Conservation (phyloP, 2,888 invertebrate species). For the Anorthoa munda region DNA sequence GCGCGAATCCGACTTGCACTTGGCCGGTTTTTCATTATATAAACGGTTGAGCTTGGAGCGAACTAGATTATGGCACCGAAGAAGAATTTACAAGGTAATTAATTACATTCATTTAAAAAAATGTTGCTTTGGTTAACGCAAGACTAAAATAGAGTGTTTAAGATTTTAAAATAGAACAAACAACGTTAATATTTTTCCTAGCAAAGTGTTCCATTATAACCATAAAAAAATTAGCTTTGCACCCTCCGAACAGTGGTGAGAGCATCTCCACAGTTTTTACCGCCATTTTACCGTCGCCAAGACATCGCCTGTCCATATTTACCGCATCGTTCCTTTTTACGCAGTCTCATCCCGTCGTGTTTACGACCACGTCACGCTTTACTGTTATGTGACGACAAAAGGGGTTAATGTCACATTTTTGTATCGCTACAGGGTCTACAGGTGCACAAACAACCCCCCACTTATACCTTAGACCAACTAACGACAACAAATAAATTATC, state of each 20-base stretch:
- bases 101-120: neutral
- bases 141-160: neutral
- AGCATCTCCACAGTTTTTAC: slow-evolving; percentile 76
- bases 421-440: slow-evolving; percentile 75
- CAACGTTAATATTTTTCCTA: slow-evolving; percentile 2
- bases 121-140: neutral
- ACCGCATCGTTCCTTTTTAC: slow-evolving; percentile 88
- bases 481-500: slow-evolving; percentile 57
- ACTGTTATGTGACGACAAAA: slow-evolving; percentile 84
- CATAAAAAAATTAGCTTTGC: slow-evolving; percentile 79
- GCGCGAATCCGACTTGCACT: no score
- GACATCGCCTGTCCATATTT: slow-evolving; percentile 88
- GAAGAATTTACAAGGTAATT: no score
- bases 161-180: neutral
- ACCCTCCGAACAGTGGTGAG: slow-evolving; percentile 71
- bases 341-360: slow-evolving; percentile 81
- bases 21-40: slow-evolving; percentile 25
- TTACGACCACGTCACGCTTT: slow-evolving; percentile 85
- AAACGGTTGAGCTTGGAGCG: slow-evolving; percentile 12
- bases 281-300: slow-evolving; percentile 74
- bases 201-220: slow-evolving; percentile 65
- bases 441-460: slow-evolving; percentile 66
- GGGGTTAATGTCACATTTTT: slow-evolving; percentile 86
- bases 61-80: neutral
- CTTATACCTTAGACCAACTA: slow-evolving; percentile 43